Conservation (phyloP, 2,113 vertebrate species). For the Triplophysa rosa region DNA sequence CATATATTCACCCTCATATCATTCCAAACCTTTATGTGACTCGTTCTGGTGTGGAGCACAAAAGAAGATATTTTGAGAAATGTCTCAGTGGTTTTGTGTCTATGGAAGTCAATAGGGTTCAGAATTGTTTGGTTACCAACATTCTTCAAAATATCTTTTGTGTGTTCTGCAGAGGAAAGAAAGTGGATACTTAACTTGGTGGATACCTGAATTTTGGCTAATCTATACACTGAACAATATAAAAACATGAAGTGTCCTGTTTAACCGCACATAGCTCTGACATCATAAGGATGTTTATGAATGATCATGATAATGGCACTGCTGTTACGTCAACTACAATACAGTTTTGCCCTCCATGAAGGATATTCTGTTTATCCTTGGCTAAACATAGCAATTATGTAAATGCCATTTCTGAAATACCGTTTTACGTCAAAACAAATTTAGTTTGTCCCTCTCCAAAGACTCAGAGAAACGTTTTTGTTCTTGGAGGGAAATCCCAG, state of each 20-base stretch:
- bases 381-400: background rate
- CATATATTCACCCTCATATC: too few relatives aligned
- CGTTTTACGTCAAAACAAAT: background rate
- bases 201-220: background rate
- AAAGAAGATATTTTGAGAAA: too few relatives aligned
- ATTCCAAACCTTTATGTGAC: too few relatives aligned
- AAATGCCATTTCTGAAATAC: background rate
- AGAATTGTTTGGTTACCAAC: too few relatives aligned
- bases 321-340: background rate
- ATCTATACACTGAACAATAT: too few relatives aligned
- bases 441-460: background rate
- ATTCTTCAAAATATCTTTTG: too few relatives aligned
- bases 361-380: background rate
- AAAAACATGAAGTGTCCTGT: too few relatives aligned
- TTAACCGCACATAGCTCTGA: background rate
- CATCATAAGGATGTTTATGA: background rate
- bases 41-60: too few relatives aligned
- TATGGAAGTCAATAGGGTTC: too few relatives aligned
- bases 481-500: conserved; percentile 22
- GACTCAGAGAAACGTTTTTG: background rate
- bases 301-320: background rate
- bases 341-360: background rate
- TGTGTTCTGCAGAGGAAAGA: too few relatives aligned
- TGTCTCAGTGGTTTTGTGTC: too few relatives aligned
- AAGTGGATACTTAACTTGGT: too few relatives aligned